A percentile compares a stretch with the other conserved stretches of the same genome.
phyloP scores from a whole-genome alignment of 2,113 vertebrate species.

The Telmatochromis brichardi region DNA sequence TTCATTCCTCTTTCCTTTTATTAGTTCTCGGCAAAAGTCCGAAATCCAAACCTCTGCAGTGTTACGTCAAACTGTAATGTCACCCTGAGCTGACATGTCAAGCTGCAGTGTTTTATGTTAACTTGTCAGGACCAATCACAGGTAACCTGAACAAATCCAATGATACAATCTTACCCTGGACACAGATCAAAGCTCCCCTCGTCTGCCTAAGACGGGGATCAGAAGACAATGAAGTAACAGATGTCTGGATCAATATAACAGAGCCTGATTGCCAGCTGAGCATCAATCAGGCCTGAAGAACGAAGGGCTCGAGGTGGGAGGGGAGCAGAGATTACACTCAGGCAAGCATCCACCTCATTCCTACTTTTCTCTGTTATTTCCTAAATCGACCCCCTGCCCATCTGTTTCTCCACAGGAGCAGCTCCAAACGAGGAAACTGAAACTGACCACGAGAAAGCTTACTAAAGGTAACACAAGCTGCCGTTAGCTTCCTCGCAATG shows the following conservation, averaged over 20 bases:
- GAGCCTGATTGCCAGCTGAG: neutral
- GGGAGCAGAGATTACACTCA: neutral
- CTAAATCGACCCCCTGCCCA: neutral
- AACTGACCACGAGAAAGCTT: constrained; percentile 18
- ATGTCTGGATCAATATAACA: neutral
- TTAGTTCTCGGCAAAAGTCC: constrained; percentile 23
- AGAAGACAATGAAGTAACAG: neutral
- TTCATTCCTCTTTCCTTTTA: constrained; percentile 29
- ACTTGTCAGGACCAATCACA: neutral
- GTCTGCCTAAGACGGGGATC: neutral
- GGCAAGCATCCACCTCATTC: neutral
- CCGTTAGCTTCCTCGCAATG: neutral
- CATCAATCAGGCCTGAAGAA: neutral
- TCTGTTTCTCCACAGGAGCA: neutral
- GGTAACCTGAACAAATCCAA: neutral
- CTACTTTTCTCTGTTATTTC: neutral
- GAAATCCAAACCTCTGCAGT: constrained; percentile 16
- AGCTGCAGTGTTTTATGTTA: constrained; percentile 6
- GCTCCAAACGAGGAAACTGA: neutral
- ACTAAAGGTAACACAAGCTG: constrained; percentile 52
- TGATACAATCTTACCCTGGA: neutral
- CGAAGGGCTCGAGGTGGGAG: neutral
- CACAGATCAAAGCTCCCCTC: neutral
- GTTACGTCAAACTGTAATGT: constrained; percentile 38
- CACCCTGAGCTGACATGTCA: neutral